Base-by-base conservation (phyloP, 1,140 invertebrate genomes). In the Reticulitermes speratus region DNA sequence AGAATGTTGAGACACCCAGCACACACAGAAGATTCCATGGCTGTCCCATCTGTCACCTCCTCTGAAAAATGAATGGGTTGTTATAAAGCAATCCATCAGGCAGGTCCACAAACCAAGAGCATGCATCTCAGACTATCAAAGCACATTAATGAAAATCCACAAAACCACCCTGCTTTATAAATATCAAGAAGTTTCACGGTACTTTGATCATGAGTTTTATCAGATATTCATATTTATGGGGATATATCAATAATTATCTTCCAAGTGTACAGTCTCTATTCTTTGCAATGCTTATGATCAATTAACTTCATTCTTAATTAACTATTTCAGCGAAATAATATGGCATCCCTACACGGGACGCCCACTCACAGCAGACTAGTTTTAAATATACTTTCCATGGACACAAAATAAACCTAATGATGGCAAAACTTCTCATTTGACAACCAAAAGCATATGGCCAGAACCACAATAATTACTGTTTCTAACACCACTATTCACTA, bases 1-100 rank as follows among this genome's bases (percentile, higher is more conserved):
- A 94, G 91, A 65, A 94, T 92, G 91, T 96, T 96, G 86, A 96
- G 90, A 90, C 96, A 96, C 86, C 95, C 95, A 83, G 95, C 94
- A 91, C 96, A 96, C 87, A 86, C 87, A 69, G 86, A 83, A 30
- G 81, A 65, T 75, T 86, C 86, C 11, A 45, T 44, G 45, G 75
- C 44, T 23, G 82, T 32, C 52, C 44, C 82, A 84, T 86, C 86
- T 30, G 82, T 55, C 21, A 30, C 81, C 21, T 83, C 86, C 21
- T 86, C 86, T 86, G 82, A 23, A 86, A 16, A 55, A 32, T 38
- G 12, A 32, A 44, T 2, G 16, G 69, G 19, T 85, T 25, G 65
- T 75, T 25, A 12, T 16, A 75, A 75, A 25, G n/a, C 25, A 75
- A 75, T 30, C 9, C 2, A n/a, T n/a, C 25, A 75, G 55, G 21